Evolutionary conservation across 1,140 invertebrate genomes (phyloP).

Genomic region (Solen grandis): DNA sequence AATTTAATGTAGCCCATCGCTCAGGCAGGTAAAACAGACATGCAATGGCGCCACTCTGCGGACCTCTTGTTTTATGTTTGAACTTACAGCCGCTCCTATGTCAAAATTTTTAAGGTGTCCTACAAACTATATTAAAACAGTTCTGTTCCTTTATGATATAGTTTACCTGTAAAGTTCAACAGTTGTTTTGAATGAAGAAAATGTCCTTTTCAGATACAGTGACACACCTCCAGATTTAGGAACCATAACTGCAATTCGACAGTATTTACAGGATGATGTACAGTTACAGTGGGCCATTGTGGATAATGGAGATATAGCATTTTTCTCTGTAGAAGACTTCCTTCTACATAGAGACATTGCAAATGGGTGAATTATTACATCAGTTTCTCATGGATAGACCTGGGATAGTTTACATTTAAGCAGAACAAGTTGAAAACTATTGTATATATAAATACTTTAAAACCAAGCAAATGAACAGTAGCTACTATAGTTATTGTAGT

Average conservation of each 20-base stretch:
- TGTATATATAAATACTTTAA: too few relatives aligned
- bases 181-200: neutral
- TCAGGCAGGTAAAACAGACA: too few relatives aligned
- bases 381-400: too few relatives aligned
- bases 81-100: neutral
- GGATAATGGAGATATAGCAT: conserved; percentile 25
- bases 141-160: neutral
- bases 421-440: too few relatives aligned
- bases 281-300: conserved; percentile 36
- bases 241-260: neutral
- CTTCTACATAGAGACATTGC: conserved; percentile 21
- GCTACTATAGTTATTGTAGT: too few relatives aligned
- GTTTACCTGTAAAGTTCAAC: neutral
- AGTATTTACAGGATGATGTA: conserved; percentile 33
- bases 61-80: neutral
- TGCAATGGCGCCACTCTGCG: neutral
- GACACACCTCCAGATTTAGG: conserved; percentile 28
- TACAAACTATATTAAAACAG: neutral
- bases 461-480: too few relatives aligned
- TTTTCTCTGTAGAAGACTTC: conserved; percentile 19
- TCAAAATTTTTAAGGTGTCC: neutral
- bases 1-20: too few relatives aligned
- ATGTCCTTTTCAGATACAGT: conserved; percentile 23
- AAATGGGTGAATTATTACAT: conserved; percentile 2
- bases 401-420: too few relatives aligned